phyloP scores from a whole-genome alignment of 2,888 invertebrate genomes.

The Nomada ruficornis region DNA sequence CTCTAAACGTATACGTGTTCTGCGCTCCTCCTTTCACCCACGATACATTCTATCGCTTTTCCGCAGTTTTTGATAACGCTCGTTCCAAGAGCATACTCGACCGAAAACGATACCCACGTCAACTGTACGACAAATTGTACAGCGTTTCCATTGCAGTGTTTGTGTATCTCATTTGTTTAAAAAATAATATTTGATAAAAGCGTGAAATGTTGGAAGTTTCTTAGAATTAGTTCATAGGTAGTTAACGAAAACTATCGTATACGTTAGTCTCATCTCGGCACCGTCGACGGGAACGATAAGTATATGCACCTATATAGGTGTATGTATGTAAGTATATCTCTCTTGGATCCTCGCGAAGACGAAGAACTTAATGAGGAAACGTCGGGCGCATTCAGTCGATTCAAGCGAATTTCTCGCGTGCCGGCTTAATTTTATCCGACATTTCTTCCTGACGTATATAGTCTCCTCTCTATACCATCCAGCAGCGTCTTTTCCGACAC shows the following conservation, averaged over 20 bases:
- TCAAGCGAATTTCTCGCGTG: slow-evolving; percentile 46
- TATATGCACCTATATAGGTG: not conserved
- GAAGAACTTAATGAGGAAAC: slow-evolving; percentile 60
- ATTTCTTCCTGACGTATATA: slow-evolving; percentile 35
- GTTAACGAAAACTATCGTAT: slow-evolving; percentile 24
- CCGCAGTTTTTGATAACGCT: not conserved
- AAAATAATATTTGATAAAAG: no score
- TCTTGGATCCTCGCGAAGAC: slow-evolving; percentile 40
- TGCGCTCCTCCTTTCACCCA: not conserved
- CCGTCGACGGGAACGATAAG: slow-evolving; percentile 16
- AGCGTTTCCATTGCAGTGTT: no score
- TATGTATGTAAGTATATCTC: not conserved
- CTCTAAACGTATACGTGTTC: not conserved
- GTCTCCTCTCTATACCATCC: not conserved
- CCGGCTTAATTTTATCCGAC: slow-evolving; percentile 53
- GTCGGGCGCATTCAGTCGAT: slow-evolving; percentile 55
- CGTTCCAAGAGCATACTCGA: not conserved
- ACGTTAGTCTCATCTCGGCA: not conserved
- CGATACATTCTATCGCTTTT: slow-evolving; percentile 23
- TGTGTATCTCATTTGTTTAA: no score
- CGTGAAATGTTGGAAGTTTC: not conserved
- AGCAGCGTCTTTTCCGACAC: not conserved
- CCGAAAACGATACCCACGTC: not conserved
- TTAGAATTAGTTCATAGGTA: not conserved
- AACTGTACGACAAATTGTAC: not conserved